Conservation (phyloP, 2,797 vertebrate species). For the Microhierax caerulescens region DNA sequence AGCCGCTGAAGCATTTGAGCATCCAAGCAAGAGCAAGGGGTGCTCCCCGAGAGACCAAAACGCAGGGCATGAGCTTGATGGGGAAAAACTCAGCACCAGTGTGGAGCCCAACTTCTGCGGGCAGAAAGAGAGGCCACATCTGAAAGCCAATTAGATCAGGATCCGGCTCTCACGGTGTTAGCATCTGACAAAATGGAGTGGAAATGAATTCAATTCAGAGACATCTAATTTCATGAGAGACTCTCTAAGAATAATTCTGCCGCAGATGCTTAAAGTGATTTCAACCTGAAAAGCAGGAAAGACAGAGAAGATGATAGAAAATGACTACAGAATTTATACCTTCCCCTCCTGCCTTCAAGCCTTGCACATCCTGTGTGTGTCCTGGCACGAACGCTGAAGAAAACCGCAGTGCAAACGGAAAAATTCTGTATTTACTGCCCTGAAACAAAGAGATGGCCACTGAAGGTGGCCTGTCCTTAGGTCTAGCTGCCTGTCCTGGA, state of each 20-base stretch:
- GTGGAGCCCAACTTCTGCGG: background rate
- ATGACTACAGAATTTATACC: constrained; percentile 17
- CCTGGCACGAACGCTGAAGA: background rate
- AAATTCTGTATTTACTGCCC: background rate
- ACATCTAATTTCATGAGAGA: constrained; percentile 36
- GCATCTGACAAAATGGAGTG: constrained; percentile 4
- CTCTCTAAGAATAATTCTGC: constrained; percentile 53
- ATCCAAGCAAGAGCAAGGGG: background rate
- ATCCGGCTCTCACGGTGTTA: background rate
- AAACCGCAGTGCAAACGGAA: background rate
- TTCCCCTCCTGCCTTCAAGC: background rate
- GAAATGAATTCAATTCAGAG: constrained; percentile 36
- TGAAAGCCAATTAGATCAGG: background rate
- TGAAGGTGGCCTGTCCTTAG: too few relatives aligned
- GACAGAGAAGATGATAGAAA: constrained; percentile 41
- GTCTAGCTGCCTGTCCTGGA: background rate
- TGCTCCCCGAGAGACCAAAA: background rate
- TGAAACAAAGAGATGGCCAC: background rate
- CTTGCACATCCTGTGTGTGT: background rate
- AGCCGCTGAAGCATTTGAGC: background rate
- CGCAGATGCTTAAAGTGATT: constrained; percentile 34
- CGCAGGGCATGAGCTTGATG: background rate
- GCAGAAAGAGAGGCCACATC: background rate
- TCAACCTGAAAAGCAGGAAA: constrained; percentile 37
- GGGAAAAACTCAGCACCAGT: background rate